Evolutionary conservation across 2,113 vertebrate genomes (phyloP), one percentile per base, ranked within the genome.

Genomic region (Noctilio leporinus): DNA sequence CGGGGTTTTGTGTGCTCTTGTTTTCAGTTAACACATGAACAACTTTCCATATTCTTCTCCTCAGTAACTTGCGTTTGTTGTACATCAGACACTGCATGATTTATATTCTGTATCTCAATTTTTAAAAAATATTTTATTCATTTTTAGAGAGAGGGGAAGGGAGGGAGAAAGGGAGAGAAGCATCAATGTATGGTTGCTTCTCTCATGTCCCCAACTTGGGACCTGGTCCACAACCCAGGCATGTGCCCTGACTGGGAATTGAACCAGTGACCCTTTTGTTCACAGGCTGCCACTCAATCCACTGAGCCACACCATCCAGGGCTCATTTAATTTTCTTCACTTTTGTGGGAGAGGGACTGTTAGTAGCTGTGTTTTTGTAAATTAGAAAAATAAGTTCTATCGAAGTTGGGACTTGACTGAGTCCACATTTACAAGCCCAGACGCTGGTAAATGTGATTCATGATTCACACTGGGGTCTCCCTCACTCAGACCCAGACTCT

Each of bases 271-370:
- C n/a, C n/a, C n/a, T n/a, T n/a, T n/a, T n/a, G n/a, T n/a, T n/a
- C n/a, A n/a, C n/a, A n/a, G n/a, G n/a, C n/a, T n/a, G n/a, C n/a
- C n/a, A n/a, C n/a, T n/a, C n/a, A n/a, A n/a, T n/a, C n/a, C n/a
- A n/a, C n/a, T n/a, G n/a, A n/a, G n/a, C n/a, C n/a, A n/a, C n/a
- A n/a, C n/a, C n/a, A n/a, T n/a, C n/a, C n/a, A n/a, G n/a, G n/a
- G n/a, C n/a, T n/a, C 83, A 90, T 76, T 96, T 89, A 76, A 55
- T 57, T 93, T 85, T 89, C 78, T 92, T 57, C 75, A 0, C 33
- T 45, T 43, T 40, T 94, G 30, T 45, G n/a, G 57, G 75, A 70
- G 24, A 94, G 85, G 15, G 6, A 28, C 26, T 38, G 2, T 76
- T 55, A 43, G 26, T 73, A 17, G 57, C 70, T 95, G 65, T 19